A percentile compares a stretch with the other conserved stretches of the same genome.
Conservation (phyloP, 2,888 invertebrate genomes). For the Dryocosmus kuriphilus region DNA sequence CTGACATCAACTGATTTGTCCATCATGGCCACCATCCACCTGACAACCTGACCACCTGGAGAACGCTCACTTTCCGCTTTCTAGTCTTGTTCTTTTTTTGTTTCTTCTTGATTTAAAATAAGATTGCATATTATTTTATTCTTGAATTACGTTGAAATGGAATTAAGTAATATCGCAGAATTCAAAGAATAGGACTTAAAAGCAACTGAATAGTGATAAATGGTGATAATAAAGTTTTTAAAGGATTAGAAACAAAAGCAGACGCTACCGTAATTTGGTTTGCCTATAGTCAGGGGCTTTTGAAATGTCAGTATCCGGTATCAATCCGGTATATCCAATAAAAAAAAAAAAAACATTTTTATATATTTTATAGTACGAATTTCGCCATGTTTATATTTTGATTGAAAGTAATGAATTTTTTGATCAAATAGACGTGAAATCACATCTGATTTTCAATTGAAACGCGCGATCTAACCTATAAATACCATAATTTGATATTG, state of each 20-base stretch:
- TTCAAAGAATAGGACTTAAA: not conserved
- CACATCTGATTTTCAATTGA: too few relatives aligned
- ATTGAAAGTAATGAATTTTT: too few relatives aligned
- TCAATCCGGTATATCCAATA: too few relatives aligned
- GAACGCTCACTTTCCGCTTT: constrained; percentile 5
- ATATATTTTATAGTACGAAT: too few relatives aligned
- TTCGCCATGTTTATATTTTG: too few relatives aligned
- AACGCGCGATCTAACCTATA: too few relatives aligned
- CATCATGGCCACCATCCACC: constrained; percentile 5
- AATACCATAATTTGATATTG: too few relatives aligned
- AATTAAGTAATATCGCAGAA: not conserved
- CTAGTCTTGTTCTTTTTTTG: not conserved
- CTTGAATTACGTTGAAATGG: not conserved
- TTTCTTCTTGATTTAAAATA: not conserved
- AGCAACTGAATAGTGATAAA: not conserved
- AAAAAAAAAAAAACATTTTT: too few relatives aligned
- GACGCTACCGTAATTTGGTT: not conserved
- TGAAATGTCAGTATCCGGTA: not conserved
- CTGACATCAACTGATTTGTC: constrained; percentile 22
- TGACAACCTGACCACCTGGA: constrained; percentile 11
- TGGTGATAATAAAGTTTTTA: not conserved
- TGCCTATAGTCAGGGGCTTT: not conserved
- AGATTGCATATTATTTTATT: not conserved
- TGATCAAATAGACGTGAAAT: too few relatives aligned
- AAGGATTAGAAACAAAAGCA: not conserved